Evolutionary conservation across 2,113 vertebrate species (phyloP), one percentile per base, ranked within the genome.

Genomic region (Colossoma macropomum): DNA sequence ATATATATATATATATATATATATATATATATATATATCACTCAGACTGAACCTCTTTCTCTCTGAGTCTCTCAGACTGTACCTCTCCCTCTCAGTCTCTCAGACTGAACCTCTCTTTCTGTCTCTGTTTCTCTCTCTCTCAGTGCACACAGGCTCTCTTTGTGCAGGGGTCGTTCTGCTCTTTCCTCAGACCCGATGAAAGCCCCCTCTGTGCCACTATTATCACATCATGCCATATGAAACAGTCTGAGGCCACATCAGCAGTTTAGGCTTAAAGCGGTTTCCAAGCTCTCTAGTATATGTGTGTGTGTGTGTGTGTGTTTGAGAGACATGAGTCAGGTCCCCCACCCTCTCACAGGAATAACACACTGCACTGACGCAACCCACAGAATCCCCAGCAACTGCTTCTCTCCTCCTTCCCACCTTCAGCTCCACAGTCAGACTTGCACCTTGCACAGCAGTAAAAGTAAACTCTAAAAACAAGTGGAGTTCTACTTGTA

Each of bases 331-430:
- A 86, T 86, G 85, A 84, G 45, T 86, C 82, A 81, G 75, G 65
- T 65, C 73, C 54, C 70, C 77, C 77, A 77, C 65, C 76, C 60
- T 70, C 75, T 79, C 68, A 74, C 63, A 79, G 72, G 80, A 86
- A 70, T 80, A 82, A 79, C 68, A 62, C 75, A 73, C 82, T 63
- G 52, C 41, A 74, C 48, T 84, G 78, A 71, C 15, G 59, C 77
- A 84, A 73, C 73, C 70, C 59, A 52, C 77, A 84, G 66, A 66
- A 80, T 80, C 62, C 41, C 77, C 56, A 66, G 50, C 34, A 62
- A 72, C 80, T 62, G 10, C 73, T 79, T 25, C 75, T 32, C 7
- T 50, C 38, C 5, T 41, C 32, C 54, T 71, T 69, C 17, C 38
- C 5, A 30, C 32, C 54, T 71, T 69, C 17, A n/a, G 38, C 79